Evolutionary conservation across 1,140 invertebrate species (phyloP).

Genomic region (Hyposmocoma kahamanoa): DNA sequence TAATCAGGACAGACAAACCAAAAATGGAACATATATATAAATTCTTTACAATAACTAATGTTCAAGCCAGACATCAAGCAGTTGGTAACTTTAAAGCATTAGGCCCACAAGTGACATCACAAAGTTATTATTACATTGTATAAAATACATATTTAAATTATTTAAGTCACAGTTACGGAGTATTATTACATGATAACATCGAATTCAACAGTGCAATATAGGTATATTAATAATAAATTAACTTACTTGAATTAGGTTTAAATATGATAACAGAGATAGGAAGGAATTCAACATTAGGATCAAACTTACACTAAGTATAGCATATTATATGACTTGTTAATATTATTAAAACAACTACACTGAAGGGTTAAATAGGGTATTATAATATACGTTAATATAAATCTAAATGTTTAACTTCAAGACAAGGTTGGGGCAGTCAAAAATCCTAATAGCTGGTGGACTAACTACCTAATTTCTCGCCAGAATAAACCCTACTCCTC

Average conservation of each 20-base stretch:
- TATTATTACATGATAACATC: conserved; percentile 16
- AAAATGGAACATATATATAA: too few relatives aligned
- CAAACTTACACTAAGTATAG: conserved; percentile 43
- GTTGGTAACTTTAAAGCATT: too few relatives aligned
- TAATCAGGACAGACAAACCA: too few relatives aligned
- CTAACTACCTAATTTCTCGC: too few relatives aligned
- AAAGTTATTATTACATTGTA: too few relatives aligned
- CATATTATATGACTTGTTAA: conserved; percentile 22
- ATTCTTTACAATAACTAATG: too few relatives aligned
- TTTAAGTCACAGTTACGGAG: conserved; percentile 14
- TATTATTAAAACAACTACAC: conserved; percentile 26
- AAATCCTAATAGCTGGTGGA: too few relatives aligned
- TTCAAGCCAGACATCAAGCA: too few relatives aligned
- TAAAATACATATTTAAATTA: too few relatives aligned
- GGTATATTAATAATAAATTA: conserved; percentile 16
- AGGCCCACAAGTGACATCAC: too few relatives aligned
- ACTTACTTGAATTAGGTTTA: conserved; percentile 18
- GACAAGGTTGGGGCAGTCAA: too few relatives aligned
- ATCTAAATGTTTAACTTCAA: neutral
- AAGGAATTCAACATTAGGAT: conserved; percentile 45
- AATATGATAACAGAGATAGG: conserved; percentile 29
- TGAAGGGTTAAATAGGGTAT: conserved; percentile 29
- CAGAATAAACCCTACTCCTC: too few relatives aligned
- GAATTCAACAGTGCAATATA: conserved; percentile 25
- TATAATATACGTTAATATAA: conserved; percentile 6